Evolutionary conservation across 1,140 invertebrate genomes (phyloP).

Genomic region (Ceratosolen fusciceps): DNA sequence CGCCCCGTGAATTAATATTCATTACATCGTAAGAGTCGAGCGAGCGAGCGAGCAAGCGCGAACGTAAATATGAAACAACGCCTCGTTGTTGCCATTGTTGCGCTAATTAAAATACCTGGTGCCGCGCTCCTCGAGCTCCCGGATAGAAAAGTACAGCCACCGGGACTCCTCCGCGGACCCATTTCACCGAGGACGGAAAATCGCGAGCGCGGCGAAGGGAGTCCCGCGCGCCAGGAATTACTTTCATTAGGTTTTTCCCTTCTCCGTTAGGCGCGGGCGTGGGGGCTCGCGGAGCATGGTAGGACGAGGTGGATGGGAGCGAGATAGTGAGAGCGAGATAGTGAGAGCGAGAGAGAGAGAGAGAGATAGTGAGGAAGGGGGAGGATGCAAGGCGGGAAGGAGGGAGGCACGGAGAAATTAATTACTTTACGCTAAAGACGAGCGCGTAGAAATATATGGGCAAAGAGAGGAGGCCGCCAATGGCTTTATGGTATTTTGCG

Average conservation of each 20-base stretch:
- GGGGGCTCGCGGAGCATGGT: slow-evolving; percentile 22
- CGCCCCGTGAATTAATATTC: slow-evolving; percentile 63
- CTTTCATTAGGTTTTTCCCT: slow-evolving; percentile 39
- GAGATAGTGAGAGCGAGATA: too few species aligned
- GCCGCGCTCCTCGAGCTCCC: slow-evolving; percentile 54
- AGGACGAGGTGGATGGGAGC: too few species aligned
- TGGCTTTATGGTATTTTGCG: slow-evolving; percentile 14
- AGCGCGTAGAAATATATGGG: neutral
- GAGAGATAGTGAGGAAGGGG: too few species aligned
- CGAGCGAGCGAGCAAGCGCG: slow-evolving; percentile 42
- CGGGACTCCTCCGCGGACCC: neutral
- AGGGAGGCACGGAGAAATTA: slow-evolving; percentile 16
- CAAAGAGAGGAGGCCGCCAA: neutral
- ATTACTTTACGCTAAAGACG: slow-evolving; percentile 34
- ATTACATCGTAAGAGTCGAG: slow-evolving; percentile 57
- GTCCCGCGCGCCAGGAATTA: slow-evolving; percentile 34
- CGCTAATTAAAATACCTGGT: slow-evolving; percentile 66
- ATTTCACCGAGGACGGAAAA: neutral
- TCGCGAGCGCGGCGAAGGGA: slow-evolving; percentile 5
- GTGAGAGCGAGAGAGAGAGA: too few species aligned
- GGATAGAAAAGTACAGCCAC: slow-evolving; percentile 30
- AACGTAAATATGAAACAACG: slow-evolving; percentile 62
- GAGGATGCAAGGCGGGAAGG: slow-evolving; percentile 20
- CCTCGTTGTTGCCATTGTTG: slow-evolving; percentile 55
- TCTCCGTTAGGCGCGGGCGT: neutral